phyloP scores from a whole-genome alignment of 1,140 invertebrate genomes.

The Brachionus sp. region DNA sequence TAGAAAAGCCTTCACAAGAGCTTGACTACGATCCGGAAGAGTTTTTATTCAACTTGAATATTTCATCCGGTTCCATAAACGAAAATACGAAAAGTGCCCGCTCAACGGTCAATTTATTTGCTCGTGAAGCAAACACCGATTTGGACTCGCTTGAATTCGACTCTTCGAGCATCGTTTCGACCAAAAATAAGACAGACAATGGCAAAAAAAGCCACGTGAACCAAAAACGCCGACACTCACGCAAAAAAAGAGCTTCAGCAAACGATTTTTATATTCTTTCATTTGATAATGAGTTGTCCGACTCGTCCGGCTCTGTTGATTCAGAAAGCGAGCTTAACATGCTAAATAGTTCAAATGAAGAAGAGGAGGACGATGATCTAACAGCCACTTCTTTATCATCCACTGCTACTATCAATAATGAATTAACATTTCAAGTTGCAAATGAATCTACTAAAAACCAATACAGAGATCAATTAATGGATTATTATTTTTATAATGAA shows the following conservation, averaged over 20 bases:
- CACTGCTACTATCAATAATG: slow-evolving; percentile 20
- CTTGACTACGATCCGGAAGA: slow-evolving; percentile 29
- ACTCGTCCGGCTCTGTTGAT: not conserved
- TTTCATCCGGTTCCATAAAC: slow-evolving; percentile 18
- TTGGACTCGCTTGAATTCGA: not conserved
- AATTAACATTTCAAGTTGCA: not conserved
- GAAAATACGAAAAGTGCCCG: not conserved
- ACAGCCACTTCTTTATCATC: slow-evolving; percentile 18
- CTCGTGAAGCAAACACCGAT: not conserved
- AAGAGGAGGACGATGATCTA: slow-evolving; percentile 3
- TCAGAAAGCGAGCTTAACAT: not conserved
- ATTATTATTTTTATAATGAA: slow-evolving; percentile 24
- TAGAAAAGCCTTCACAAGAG: slow-evolving; percentile 6
- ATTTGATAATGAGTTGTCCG: slow-evolving; percentile 43
- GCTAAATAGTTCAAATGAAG: not conserved
- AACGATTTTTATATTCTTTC: slow-evolving; percentile 41
- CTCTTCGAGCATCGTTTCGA: not conserved
- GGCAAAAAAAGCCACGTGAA: not conserved
- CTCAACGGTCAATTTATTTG: not conserved
- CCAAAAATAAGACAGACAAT: not conserved
- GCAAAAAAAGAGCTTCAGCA: not conserved
- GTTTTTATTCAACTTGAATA: slow-evolving; percentile 39
- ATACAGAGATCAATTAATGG: not conserved
- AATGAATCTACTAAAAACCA: not conserved
- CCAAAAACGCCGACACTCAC: not conserved